Evolutionary conservation across 2,113 vertebrate genomes (phyloP).

Genomic region (Columbina picui): DNA sequence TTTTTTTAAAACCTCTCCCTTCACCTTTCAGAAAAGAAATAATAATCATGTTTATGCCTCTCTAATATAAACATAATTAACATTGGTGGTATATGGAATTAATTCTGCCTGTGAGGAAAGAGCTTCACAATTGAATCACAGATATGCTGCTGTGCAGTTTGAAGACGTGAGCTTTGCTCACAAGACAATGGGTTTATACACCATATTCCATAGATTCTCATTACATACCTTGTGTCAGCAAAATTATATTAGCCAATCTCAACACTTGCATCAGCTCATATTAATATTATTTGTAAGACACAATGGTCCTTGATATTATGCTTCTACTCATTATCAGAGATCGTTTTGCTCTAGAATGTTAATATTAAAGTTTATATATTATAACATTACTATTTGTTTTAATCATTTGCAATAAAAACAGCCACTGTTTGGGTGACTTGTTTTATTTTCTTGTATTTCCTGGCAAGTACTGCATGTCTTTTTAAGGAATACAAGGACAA

Average conservation of each 20-base stretch:
- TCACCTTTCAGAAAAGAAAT: neutral
- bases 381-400: conserved; percentile 55
- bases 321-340: conserved; percentile 44
- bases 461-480: conserved; percentile 19
- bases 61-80: conserved; percentile 12
- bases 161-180: conserved; percentile 42
- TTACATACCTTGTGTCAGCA: conserved; percentile 60
- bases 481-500: conserved; percentile 34
- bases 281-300: conserved; percentile 20
- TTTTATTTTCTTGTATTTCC: conserved; percentile 61
- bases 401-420: conserved; percentile 49
- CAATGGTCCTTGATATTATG: neutral
- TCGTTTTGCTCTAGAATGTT: conserved; percentile 32
- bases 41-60: neutral
- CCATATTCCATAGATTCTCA: conserved; percentile 62
- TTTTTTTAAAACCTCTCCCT: neutral
- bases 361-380: conserved; percentile 63
- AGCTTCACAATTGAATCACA: conserved; percentile 64
- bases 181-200: conserved; percentile 36
- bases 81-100: conserved; percentile 19
- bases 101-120: conserved; percentile 53
- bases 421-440: conserved; percentile 42
- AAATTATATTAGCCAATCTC: conserved; percentile 60
- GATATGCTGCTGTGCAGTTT: conserved; percentile 38
- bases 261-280: conserved; percentile 50